Evolutionary conservation across 1,140 invertebrate species (phyloP).

Genomic region (Drosophila tsacasi): DNA sequence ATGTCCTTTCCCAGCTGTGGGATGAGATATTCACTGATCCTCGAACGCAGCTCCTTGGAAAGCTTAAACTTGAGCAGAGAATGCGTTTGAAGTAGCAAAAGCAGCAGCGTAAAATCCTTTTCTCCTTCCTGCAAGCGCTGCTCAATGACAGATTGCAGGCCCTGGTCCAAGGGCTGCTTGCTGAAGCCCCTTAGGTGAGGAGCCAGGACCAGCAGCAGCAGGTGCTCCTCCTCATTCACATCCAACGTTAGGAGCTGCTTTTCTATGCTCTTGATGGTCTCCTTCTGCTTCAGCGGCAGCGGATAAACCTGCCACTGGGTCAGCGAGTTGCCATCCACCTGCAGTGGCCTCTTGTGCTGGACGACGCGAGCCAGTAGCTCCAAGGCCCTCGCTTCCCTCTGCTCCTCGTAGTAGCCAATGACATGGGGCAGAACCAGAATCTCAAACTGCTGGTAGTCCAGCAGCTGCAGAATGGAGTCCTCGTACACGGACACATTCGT

Average conservation of each 20-base stretch:
- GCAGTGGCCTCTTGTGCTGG: constrained; percentile 88
- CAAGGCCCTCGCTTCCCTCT: constrained; percentile 87
- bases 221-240: constrained; percentile 36
- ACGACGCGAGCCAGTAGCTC: constrained; percentile 89
- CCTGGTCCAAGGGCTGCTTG: constrained; percentile 45
- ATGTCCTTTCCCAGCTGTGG: constrained; percentile 32
- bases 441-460: constrained; percentile 90
- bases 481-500: constrained; percentile 86
- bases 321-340: constrained; percentile 87
- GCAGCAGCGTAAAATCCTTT: constrained; percentile 33
- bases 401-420: constrained; percentile 87
- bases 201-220: constrained; percentile 55
- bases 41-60: constrained; percentile 1
- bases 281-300: constrained; percentile 86
- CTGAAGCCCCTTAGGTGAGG: constrained; percentile 68
- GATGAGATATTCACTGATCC: constrained; percentile 19
- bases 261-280: constrained; percentile 45
- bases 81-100: constrained; percentile 66
- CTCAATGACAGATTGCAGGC: constrained; percentile 36
- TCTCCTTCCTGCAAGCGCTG: constrained; percentile 7
- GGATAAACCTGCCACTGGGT: constrained; percentile 89
- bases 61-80: constrained; percentile 58
- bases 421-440: constrained; percentile 90
- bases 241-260: constrained; percentile 40
- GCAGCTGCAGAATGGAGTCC: constrained; percentile 88